Evolutionary conservation across 1,140 invertebrate genomes (phyloP).

Genomic region (Heliconius nattereri): DNA sequence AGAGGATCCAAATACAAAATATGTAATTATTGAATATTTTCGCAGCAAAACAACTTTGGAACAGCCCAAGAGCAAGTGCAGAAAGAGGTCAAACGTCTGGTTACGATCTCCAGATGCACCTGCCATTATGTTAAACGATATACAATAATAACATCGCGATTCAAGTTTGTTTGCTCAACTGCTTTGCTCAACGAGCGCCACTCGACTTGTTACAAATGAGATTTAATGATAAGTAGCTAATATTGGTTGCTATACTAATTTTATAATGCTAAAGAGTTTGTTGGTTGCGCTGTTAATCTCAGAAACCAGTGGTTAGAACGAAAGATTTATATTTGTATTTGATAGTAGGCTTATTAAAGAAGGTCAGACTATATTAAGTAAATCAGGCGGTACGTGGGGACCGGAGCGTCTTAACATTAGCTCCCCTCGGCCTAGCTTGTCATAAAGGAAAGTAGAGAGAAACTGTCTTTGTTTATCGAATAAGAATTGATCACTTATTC

Average conservation of each 20-base stretch:
- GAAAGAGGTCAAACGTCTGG: constrained; percentile 27
- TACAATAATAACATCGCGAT: constrained; percentile 4
- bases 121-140: constrained; percentile 9
- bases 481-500: too few relatives aligned
- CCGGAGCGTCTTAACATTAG: too few relatives aligned
- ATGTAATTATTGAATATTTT: background rate
- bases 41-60: background rate
- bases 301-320: too few relatives aligned
- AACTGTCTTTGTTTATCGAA: too few relatives aligned
- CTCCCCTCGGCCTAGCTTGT: too few relatives aligned
- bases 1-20: background rate
- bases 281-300: too few relatives aligned
- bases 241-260: background rate
- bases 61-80: background rate
- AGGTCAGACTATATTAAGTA: too few relatives aligned
- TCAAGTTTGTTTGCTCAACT: background rate
- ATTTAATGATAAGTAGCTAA: background rate
- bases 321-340: too few relatives aligned
- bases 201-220: background rate
- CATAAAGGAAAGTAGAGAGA: too few relatives aligned
- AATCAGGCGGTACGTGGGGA: too few relatives aligned
- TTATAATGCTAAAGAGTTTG: background rate
- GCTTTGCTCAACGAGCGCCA: too few relatives aligned
- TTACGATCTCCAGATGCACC: constrained; percentile 26
- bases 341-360: too few relatives aligned